Conservation (phyloP, 23 tunicate genomes). For the Trididemnum miniatum region DNA sequence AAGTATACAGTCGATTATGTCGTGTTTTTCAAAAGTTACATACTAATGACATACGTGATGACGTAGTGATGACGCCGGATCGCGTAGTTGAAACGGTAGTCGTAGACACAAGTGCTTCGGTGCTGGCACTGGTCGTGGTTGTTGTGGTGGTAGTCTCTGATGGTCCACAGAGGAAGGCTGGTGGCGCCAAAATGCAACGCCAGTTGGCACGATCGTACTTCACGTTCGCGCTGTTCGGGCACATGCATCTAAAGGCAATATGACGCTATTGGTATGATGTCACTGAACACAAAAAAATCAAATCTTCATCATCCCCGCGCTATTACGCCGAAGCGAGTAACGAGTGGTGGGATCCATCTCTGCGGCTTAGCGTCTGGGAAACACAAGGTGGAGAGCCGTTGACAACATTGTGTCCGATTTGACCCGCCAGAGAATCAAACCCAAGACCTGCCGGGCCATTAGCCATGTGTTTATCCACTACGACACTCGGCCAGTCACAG, state of each 20-base stretch:
- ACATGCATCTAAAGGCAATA: conserved; percentile 69
- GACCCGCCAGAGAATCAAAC: too few species aligned
- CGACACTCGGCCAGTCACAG: too few species aligned
- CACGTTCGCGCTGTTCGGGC: conserved; percentile 52
- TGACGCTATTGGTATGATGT: too few species aligned
- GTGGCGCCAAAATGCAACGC: conserved; percentile 76
- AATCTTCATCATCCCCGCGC: too few species aligned
- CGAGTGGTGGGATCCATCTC: too few species aligned
- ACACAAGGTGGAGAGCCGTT: too few species aligned
- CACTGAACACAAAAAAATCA: too few species aligned
- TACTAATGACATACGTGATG: conserved; percentile 9
- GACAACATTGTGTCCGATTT: too few species aligned
- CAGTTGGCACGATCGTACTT: conserved; percentile 85
- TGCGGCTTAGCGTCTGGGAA: too few species aligned
- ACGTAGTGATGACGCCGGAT: conserved; percentile 25
- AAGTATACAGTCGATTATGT: not conserved
- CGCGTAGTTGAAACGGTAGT: not conserved
- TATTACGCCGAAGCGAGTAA: too few species aligned
- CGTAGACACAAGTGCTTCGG: not conserved
- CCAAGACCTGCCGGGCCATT: too few species aligned
- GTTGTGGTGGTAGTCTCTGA: not conserved
- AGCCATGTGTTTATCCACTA: too few species aligned
- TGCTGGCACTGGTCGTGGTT: conserved; percentile 40
- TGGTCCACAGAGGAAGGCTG: conserved; percentile 37
- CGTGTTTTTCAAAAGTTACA: not conserved